Conservation (phyloP, 2,888 invertebrate genomes). For the Strigamia maritima region DNA sequence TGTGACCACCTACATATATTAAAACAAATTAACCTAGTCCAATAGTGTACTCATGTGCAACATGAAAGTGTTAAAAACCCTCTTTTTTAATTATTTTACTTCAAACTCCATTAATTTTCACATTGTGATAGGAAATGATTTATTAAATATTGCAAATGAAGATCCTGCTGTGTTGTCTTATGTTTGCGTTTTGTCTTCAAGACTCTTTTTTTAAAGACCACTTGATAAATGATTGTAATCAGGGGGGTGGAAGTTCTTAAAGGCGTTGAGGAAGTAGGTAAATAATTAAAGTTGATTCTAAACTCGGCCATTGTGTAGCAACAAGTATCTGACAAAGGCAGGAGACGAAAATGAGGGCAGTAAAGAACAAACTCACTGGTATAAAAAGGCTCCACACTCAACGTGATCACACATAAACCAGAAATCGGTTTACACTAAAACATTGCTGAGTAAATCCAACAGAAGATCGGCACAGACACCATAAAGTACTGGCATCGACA, state of each 20-base stretch:
- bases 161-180: neutral
- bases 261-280: slow-evolving; percentile 10
- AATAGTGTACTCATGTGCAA: slow-evolving; percentile 11
- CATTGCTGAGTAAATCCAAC: neutral
- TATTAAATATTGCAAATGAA: neutral
- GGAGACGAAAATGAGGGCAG: slow-evolving; percentile 22
- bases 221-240: neutral
- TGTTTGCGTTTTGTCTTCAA: neutral
- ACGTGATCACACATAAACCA: neutral
- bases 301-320: slow-evolving; percentile 23
- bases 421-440: neutral
- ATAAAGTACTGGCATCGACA: neutral
- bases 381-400: neutral
- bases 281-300: slow-evolving; percentile 18
- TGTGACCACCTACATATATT: slow-evolving; percentile 3
- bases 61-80: neutral
- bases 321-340: slow-evolving; percentile 22
- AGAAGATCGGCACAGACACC: neutral
- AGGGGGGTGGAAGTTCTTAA: neutral
- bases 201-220: neutral
- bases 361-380: slow-evolving; percentile 11
- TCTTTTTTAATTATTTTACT: neutral
- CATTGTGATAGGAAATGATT: neutral
- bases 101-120: neutral
- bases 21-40: slow-evolving; percentile 8